Conservation (phyloP, 2,797 vertebrate species). For the Coilia nasus region DNA sequence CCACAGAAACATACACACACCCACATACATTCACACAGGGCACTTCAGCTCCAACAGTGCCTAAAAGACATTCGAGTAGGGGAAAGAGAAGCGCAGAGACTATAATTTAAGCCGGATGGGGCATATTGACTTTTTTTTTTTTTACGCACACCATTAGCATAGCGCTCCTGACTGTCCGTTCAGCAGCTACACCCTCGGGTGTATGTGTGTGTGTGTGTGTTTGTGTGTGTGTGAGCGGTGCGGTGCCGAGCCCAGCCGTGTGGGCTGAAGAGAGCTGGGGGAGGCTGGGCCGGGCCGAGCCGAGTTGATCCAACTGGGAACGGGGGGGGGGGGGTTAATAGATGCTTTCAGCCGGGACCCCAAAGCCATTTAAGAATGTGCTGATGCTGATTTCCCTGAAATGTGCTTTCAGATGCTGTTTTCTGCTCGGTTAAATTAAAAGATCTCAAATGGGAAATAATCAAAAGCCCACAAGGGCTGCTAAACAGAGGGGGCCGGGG, state of each 20-base stretch:
- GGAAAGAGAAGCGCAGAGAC: background rate
- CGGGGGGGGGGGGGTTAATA: background rate
- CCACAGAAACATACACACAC: slow-evolving; percentile 22
- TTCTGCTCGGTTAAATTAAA: slow-evolving; percentile 22
- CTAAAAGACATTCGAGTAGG: background rate
- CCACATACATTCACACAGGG: slow-evolving; percentile 29
- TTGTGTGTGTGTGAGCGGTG: no score
- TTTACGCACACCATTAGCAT: slow-evolving; percentile 4
- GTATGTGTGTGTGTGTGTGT: no score
- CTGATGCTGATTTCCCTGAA: slow-evolving; percentile 10
- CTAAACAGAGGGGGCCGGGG: background rate
- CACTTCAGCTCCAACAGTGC: slow-evolving; percentile 1
- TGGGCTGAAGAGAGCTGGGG: background rate
- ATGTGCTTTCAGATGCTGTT: slow-evolving; percentile 17
- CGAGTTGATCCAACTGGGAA: background rate
- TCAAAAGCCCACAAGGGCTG: slow-evolving; percentile 17
- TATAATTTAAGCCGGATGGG: slow-evolving; percentile 19
- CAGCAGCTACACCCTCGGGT: background rate
- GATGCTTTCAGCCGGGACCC: slow-evolving; percentile 16
- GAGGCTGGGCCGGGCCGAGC: background rate
- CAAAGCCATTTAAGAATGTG: slow-evolving; percentile 24
- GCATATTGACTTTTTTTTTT: slow-evolving; percentile 8
- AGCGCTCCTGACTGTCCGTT: background rate
- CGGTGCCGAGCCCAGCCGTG: background rate
- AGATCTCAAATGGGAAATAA: slow-evolving; percentile 22